Evolutionary conservation across 1,140 invertebrate species (phyloP).

Genomic region (Drosophila triauraria): DNA sequence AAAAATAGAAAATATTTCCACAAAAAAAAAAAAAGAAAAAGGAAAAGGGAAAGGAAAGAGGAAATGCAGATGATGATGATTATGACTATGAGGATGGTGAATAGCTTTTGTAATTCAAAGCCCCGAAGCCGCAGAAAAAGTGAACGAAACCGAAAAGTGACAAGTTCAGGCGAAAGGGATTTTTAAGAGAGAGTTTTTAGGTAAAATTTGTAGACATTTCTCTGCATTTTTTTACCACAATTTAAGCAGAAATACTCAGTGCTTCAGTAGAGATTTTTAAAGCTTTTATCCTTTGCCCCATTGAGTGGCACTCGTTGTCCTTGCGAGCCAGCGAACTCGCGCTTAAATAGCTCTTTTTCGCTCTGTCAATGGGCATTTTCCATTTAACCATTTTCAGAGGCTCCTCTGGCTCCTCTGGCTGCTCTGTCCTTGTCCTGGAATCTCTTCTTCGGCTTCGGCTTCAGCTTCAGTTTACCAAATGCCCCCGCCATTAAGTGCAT

Average conservation of each 20-base stretch:
- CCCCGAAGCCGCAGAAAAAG: background rate
- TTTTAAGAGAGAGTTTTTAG: background rate
- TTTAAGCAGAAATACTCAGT: background rate
- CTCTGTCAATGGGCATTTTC: conserved; percentile 30
- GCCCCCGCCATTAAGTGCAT: conserved; percentile 70
- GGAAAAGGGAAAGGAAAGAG: background rate
- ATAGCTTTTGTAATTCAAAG: background rate
- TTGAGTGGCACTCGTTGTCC: background rate
- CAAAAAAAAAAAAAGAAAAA: background rate
- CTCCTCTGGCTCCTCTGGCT: background rate
- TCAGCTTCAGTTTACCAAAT: conserved; percentile 13
- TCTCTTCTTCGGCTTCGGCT: conserved; percentile 5
- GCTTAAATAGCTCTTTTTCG: background rate
- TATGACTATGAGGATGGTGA: background rate
- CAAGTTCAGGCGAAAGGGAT: background rate
- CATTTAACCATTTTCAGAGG: conserved; percentile 43
- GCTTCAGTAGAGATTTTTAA: background rate
- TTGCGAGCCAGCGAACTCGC: conserved; percentile 8
- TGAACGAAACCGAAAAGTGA: background rate
- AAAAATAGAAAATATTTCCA: conserved; percentile 35
- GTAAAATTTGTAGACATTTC: too few relatives aligned
- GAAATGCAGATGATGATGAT: conserved; percentile 3
- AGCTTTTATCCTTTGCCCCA: background rate
- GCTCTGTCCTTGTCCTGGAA: conserved; percentile 18
- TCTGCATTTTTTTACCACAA: background rate